phyloP scores from a whole-genome alignment of 2,888 invertebrate species.

The Orthosia cruda region DNA sequence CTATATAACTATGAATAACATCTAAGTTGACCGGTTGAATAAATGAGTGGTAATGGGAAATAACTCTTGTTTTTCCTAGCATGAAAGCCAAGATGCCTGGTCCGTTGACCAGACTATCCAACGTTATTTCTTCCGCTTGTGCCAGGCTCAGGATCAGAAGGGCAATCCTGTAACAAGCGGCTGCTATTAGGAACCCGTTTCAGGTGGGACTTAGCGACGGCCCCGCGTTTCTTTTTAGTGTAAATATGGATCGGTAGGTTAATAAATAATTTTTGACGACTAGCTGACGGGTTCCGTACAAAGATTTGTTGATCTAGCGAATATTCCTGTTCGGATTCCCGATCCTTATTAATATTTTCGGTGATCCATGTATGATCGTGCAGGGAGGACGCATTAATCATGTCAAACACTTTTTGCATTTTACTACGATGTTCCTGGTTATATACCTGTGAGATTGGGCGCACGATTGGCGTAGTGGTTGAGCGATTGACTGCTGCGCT shows the following conservation, averaged over 20 bases:
- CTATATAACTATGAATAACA: too few species aligned
- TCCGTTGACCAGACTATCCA: too few species aligned
- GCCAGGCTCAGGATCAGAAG: background rate
- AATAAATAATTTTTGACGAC: background rate
- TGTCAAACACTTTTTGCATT: background rate
- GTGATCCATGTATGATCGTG: too few species aligned
- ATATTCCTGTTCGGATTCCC: background rate
- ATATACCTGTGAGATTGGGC: background rate
- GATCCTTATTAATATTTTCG: background rate
- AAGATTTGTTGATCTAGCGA: background rate
- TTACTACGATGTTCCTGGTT: background rate
- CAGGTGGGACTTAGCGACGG: background rate
- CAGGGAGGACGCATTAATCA: background rate
- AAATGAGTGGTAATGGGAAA: too few species aligned
- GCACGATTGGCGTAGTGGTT: too few species aligned
- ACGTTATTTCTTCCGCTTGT: too few species aligned
- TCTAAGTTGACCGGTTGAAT: too few species aligned
- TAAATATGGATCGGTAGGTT: background rate
- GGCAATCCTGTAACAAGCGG: background rate
- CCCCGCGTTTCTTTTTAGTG: background rate
- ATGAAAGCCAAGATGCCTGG: too few species aligned
- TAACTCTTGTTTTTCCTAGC: too few species aligned
- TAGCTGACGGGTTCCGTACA: background rate
- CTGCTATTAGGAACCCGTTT: background rate
- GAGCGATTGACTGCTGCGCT: too few species aligned